Conservation (phyloP, 2,888 invertebrate genomes). For the Hermodice carunculata region DNA sequence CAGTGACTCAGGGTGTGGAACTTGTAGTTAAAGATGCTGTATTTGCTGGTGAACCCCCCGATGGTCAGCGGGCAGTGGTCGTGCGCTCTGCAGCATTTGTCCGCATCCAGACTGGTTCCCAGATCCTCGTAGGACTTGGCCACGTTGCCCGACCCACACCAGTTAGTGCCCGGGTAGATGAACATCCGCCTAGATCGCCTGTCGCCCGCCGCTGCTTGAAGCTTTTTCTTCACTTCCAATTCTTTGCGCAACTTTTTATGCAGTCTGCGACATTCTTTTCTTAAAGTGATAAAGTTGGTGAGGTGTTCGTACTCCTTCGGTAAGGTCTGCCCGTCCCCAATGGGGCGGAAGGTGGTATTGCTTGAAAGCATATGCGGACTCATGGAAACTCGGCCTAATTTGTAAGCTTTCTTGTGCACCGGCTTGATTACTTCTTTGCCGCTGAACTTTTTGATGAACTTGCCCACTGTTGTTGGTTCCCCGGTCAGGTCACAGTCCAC, state of each 20-base stretch:
- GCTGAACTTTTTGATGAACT: slow-evolving; percentile 19
- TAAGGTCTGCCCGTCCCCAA: neutral
- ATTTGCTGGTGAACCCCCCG: slow-evolving; percentile 85
- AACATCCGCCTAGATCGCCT: slow-evolving; percentile 60
- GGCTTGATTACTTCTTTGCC: neutral
- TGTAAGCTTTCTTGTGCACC: neutral
- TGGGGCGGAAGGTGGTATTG: neutral
- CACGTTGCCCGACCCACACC: slow-evolving; percentile 91
- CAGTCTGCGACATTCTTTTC: neutral
- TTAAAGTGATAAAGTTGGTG: slow-evolving; percentile 3
- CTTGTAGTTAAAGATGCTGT: slow-evolving; percentile 89
- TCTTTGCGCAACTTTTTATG: slow-evolving; percentile 3
- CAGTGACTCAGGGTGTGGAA: slow-evolving; percentile 93
- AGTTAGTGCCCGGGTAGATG: slow-evolving; percentile 90
- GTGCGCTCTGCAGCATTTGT: slow-evolving; percentile 89
- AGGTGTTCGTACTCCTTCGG: neutral
- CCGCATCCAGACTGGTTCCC: slow-evolving; percentile 86
- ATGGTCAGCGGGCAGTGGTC: slow-evolving; percentile 91
- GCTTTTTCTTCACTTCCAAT: neutral
- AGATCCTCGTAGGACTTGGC: slow-evolving; percentile 86
- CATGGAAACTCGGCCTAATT: neutral
- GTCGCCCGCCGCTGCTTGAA: neutral
- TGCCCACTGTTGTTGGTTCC: slow-evolving; percentile 5
- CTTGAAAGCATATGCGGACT: no score
- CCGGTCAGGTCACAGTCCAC: slow-evolving; percentile 24